phyloP scores from a whole-genome alignment of 1,140 invertebrate genomes.

The Microplitis demolitor region DNA sequence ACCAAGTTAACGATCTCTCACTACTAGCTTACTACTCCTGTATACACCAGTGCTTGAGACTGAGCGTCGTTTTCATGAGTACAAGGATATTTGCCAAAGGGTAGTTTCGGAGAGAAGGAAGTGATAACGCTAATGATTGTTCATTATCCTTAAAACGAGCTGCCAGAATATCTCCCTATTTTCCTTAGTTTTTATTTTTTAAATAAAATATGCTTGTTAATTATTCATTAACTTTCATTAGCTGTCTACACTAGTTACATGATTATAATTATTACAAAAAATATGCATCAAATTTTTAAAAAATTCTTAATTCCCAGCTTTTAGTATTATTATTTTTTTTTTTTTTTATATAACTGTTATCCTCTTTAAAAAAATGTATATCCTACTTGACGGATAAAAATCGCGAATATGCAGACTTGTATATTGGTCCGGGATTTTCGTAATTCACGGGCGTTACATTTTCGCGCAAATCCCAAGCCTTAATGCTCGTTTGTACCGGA shows the following conservation, averaged over 20 bases:
- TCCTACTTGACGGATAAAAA: neutral
- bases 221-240: constrained; percentile 9
- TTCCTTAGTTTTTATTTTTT: neutral
- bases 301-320: too few relatives aligned
- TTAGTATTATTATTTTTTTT: too few relatives aligned
- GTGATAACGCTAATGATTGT: constrained; percentile 32
- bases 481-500: constrained; percentile 33
- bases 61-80: neutral
- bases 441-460: constrained; percentile 29
- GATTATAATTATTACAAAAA: too few relatives aligned
- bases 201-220: constrained; percentile 11
- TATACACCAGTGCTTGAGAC: neutral
- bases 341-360: too few relatives aligned
- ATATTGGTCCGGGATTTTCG: constrained; percentile 16
- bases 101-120: neutral
- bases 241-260: too few relatives aligned
- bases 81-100: neutral
- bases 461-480: constrained; percentile 26
- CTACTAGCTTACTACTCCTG: neutral
- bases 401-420: constrained; percentile 16
- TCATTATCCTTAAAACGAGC: constrained; percentile 25
- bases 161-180: neutral
- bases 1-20: constrained; percentile 26
- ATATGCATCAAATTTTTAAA: too few relatives aligned
- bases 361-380: neutral